Percentiles rank a stretch among this genome's conserved stretches.
phyloP scores from a whole-genome alignment of 2,888 invertebrate genomes.

The Tachystola acroxantha region DNA sequence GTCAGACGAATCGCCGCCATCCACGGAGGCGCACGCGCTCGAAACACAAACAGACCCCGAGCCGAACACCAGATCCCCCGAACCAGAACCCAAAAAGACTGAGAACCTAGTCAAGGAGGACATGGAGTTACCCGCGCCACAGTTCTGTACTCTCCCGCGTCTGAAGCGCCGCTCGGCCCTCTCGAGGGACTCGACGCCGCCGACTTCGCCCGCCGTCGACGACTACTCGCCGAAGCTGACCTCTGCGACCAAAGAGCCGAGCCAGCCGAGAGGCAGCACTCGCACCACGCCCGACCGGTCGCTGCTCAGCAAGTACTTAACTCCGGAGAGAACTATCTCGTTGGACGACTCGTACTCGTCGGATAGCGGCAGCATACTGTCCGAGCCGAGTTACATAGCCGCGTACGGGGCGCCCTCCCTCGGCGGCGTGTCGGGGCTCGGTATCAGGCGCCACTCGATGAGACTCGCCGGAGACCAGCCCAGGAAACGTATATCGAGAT shows the following conservation, averaged over 20 bases:
- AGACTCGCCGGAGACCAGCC: conserved; percentile 53
- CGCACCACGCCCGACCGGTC: conserved; percentile 68
- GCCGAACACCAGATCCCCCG: background rate
- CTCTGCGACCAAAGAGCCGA: conserved; percentile 16
- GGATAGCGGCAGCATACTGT: conserved; percentile 45
- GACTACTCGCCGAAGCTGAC: conserved; percentile 11
- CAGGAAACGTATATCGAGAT: conserved; percentile 80
- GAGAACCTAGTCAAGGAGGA: conserved; percentile 2
- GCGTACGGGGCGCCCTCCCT: conserved; percentile 42
- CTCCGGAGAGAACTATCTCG: conserved; percentile 55
- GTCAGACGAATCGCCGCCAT: conserved; percentile 6
- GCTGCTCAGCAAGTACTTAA: conserved; percentile 76
- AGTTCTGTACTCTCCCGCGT: conserved; percentile 53
- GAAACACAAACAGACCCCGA: background rate
- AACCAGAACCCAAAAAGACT: background rate
- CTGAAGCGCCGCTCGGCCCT: conserved; percentile 36
- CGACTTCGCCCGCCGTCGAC: conserved; percentile 10
- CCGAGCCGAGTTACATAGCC: conserved; percentile 60
- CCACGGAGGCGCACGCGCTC: background rate
- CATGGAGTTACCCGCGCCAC: conserved; percentile 25
- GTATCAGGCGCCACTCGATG: conserved; percentile 46
- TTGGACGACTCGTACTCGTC: conserved; percentile 49
- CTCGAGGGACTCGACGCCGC: conserved; percentile 22
- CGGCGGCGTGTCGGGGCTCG: conserved; percentile 17
- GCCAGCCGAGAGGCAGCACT: conserved; percentile 29